Evolutionary conservation across 2,113 vertebrate species (phyloP), one percentile per base, ranked within the genome.

Genomic region (Takifugu bimaculatus): DNA sequence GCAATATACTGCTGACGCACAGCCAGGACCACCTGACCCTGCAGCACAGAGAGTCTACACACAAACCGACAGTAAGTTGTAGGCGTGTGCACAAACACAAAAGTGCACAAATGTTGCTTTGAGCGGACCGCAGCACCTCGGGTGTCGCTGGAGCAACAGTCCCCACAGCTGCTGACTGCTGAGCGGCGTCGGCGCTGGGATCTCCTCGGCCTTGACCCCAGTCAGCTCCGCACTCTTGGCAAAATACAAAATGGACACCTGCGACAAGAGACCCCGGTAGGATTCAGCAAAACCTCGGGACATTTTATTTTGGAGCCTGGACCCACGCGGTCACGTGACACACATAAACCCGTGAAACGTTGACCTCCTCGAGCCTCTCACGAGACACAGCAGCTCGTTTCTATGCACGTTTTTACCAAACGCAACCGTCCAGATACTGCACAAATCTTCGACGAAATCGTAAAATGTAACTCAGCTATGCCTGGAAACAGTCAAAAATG

Each of bases 191-290:
- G 91, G 91, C 55, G 97, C 90, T 0, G 94, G 74, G 3, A 54
- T 77, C 87, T 95, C 92, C 5, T 98, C 94, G 7, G 90, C 85
- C 74, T 89, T 93, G 29, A 93, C 50, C 1, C 94, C 95, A 0
- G 93, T 76, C 75, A 99, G 88, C 77, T 98, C 96, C 0, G 89
- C 92, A 70, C 96, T 98, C 85, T 90, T 85, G 35, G 95, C 97
- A 62, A 99, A 99, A 78, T 96, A 99, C 78, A 98, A 60, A 77
- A 96, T 92, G 5, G 15, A 61, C 63, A 92, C 88, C 91, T 92
- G 67, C 12, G 32, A 55, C 52, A 53, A n/a, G 13, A 27, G 25
- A 35, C 13, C 20, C 12, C 6, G 4, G 26, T 39, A 9, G 12
- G 2, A 20, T n/a, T n/a, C 28, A 35, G 52, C 12, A 14, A 10